Evolutionary conservation across 2,113 vertebrate species (phyloP).

Genomic region (Bos javanicus): DNA sequence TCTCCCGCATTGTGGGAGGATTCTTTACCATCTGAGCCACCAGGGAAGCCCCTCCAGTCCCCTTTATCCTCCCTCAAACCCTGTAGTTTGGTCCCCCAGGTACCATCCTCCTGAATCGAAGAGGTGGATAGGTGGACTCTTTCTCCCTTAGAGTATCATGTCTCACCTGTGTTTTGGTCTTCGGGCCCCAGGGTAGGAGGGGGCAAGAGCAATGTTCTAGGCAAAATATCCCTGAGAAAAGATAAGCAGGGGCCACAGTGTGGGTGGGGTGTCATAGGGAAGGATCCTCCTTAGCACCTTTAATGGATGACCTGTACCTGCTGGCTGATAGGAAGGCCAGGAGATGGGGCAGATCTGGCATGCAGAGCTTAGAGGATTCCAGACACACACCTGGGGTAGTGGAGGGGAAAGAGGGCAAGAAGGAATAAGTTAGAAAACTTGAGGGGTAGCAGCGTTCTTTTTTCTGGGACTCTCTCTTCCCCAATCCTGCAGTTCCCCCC

Average conservation of each 20-base stretch:
- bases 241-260: neutral
- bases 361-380: conserved; percentile 83
- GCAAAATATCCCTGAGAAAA: conserved; percentile 85
- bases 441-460: neutral
- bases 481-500: neutral
- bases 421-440: neutral
- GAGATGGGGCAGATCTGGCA: conserved; percentile 84
- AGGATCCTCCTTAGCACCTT: neutral
- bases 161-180: neutral
- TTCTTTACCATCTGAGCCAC: neutral
- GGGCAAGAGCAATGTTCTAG: conserved; percentile 77
- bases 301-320: conserved; percentile 80
- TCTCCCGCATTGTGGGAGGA: neutral
- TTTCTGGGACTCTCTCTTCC: neutral
- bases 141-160: neutral
- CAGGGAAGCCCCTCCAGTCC: neutral
- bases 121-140: neutral
- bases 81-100: neutral
- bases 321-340: conserved; percentile 87
- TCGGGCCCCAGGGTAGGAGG: neutral
- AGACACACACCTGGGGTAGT: conserved; percentile 80
- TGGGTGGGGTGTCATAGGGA: neutral
- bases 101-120: neutral
- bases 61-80: neutral
- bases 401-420: neutral